These are phyloP conservation scores for Pipa parva DNA, from an alignment of 2,113 vertebrate genomes.

Conservation along the genomic window DNA sequence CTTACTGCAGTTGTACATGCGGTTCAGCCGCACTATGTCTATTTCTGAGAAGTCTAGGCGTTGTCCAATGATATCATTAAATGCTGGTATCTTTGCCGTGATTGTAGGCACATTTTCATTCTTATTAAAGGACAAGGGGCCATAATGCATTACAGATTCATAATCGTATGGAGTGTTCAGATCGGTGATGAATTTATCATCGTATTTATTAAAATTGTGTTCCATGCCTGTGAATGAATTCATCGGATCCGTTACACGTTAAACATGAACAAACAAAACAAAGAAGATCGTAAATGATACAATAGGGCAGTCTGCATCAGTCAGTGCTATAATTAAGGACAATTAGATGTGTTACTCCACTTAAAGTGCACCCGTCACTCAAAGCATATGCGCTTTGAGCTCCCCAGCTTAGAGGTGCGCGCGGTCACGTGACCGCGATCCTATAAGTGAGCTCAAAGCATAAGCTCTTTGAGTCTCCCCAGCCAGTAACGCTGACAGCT, in stretches of 20 bases:
- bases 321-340: too few species aligned
- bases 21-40: constrained; percentile 79
- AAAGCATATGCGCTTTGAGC: too few species aligned
- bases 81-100: constrained; percentile 83
- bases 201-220: constrained; percentile 80
- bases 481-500: too few species aligned
- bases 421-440: too few species aligned
- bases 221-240: constrained; percentile 56
- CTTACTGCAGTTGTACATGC: constrained; percentile 93
- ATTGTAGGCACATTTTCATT: constrained; percentile 73
- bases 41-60: constrained; percentile 78
- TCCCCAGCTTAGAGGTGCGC: too few species aligned
- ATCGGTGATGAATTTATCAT: constrained; percentile 74
- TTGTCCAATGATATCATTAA: constrained; percentile 81
- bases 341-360: too few species aligned
- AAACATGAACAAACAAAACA: too few species aligned
- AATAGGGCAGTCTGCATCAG: too few species aligned
- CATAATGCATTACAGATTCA: constrained; percentile 87
- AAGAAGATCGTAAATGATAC: too few species aligned
- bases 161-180: constrained; percentile 91
- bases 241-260: constrained; percentile 9
- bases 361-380: too few species aligned
- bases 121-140: constrained; percentile 82
- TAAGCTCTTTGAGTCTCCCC: too few species aligned
- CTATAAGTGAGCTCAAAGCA: too few species aligned